phyloP scores from a whole-genome alignment of 2,888 invertebrate species.

The Perizoma affinitatum region DNA sequence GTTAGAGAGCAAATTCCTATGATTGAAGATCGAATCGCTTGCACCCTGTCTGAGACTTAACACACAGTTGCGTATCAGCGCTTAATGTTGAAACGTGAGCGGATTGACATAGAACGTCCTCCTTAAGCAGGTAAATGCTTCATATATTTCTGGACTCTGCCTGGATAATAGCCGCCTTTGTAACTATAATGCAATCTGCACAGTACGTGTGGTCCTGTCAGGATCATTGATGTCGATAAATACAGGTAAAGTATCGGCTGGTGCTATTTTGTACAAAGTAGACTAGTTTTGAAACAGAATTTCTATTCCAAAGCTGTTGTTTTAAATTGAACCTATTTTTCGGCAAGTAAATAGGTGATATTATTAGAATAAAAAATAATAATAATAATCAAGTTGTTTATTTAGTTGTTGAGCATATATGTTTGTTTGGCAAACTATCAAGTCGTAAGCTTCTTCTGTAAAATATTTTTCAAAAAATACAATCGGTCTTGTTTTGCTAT shows the following conservation, averaged over 20 bases:
- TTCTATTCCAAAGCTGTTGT: no score
- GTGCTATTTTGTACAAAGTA: conserved; percentile 20
- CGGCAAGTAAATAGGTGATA: conserved; percentile 11
- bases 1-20: no score
- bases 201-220: conserved; percentile 70
- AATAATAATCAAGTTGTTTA: conserved; percentile 8
- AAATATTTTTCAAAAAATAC: conserved; percentile 28
- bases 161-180: conserved; percentile 51
- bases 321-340: conserved; percentile 6
- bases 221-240: conserved; percentile 53
- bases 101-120: neutral
- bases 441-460: conserved; percentile 20
- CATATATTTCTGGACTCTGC: conserved; percentile 31
- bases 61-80: no score
- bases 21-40: no score
- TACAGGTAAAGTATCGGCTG: conserved; percentile 43
- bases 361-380: conserved; percentile 6
- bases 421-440: conserved; percentile 25
- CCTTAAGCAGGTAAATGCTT: neutral
- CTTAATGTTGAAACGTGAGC: no score
- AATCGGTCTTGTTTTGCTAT: conserved; percentile 26
- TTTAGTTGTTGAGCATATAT: conserved; percentile 15
- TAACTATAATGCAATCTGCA: conserved; percentile 39
- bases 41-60: no score
- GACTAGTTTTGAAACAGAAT: conserved; percentile 5